A percentile compares a stretch with the other conserved stretches of the same genome.
These are phyloP conservation scores for Alethe castanea DNA, from an alignment of 2,113 vertebrate species.

Conservation along the genomic window DNA sequence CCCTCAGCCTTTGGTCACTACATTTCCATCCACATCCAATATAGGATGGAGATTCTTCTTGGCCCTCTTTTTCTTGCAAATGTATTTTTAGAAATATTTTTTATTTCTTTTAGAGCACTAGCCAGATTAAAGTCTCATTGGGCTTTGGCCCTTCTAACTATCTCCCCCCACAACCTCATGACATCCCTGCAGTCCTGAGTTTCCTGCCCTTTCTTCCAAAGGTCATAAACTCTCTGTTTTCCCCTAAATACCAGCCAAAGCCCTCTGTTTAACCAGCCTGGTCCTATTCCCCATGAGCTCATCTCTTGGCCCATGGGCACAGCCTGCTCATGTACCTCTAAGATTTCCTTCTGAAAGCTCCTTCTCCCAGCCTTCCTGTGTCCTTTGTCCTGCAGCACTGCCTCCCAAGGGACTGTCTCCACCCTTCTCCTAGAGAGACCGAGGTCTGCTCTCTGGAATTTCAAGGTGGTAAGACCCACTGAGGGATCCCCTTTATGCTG, in stretches of 20 bases:
- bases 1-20: neutral
- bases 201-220: neutral
- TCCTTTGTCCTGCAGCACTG: neutral
- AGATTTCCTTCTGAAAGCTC: neutral
- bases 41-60: neutral
- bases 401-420: neutral
- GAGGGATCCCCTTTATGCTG: no score
- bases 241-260: neutral
- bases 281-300: accelerated
- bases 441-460: neutral
- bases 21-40: neutral
- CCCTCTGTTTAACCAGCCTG: neutral
- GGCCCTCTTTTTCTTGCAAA: neutral
- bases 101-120: neutral
- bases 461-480: neutral
- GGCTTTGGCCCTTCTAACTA: neutral
- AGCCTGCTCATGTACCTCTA: neutral
- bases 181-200: no score
- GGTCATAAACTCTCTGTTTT: neutral
- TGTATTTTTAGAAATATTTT: neutral
- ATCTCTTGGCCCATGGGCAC: neutral
- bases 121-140: accelerated
- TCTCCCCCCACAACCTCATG: neutral
- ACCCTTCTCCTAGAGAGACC: neutral
- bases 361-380: neutral